A percentile compares a stretch with the other conserved stretches of the same genome.
These are phyloP conservation scores for Pterocles orientalis DNA, from an alignment of 2,113 vertebrate genomes.

Conservation along the genomic window DNA sequence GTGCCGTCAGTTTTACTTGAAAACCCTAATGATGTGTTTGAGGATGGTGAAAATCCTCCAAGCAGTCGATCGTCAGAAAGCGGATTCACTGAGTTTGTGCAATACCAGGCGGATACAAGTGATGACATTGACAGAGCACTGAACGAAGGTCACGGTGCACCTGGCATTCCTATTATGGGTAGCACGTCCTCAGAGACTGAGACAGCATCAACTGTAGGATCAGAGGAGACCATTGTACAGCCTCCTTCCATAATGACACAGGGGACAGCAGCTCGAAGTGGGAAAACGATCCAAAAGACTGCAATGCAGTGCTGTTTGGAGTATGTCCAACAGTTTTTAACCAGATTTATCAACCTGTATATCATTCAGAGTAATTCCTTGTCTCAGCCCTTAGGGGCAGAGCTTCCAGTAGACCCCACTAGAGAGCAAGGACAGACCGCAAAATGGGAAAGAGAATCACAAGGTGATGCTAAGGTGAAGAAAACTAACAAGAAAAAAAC, in stretches of 20 bases:
- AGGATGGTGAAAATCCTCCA: conserved; percentile 84
- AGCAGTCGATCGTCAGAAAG: conserved; percentile 87
- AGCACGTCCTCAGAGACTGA: conserved; percentile 82
- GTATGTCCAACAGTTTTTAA: conserved; percentile 94
- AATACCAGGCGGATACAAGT: conserved; percentile 85
- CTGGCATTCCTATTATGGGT: conserved; percentile 68
- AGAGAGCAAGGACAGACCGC: conserved; percentile 56
- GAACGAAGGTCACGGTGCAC: conserved; percentile 47
- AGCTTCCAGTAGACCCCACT: conserved; percentile 58
- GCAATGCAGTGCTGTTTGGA: conserved; percentile 98
- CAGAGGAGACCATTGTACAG: conserved; percentile 78
- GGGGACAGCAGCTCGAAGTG: conserved; percentile 62
- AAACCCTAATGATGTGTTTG: conserved; percentile 83
- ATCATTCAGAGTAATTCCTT: conserved; percentile 75
- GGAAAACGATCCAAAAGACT: conserved; percentile 87
- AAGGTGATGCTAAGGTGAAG: conserved; percentile 63
- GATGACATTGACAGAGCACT: conserved; percentile 80
- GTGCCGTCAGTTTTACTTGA: conserved; percentile 74
- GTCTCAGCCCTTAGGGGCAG: conserved; percentile 64
- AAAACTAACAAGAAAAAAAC: conserved; percentile 62
- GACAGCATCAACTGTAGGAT: conserved; percentile 79
- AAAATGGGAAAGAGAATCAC: conserved; percentile 73
- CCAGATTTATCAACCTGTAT: conserved; percentile 89
- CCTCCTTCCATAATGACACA: conserved; percentile 60
- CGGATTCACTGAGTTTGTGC: conserved; percentile 96